Percentiles rank a stretch among this genome's conserved stretches.
phyloP scores from a whole-genome alignment of 2,113 vertebrate species.

The Steatornis caripensis region DNA sequence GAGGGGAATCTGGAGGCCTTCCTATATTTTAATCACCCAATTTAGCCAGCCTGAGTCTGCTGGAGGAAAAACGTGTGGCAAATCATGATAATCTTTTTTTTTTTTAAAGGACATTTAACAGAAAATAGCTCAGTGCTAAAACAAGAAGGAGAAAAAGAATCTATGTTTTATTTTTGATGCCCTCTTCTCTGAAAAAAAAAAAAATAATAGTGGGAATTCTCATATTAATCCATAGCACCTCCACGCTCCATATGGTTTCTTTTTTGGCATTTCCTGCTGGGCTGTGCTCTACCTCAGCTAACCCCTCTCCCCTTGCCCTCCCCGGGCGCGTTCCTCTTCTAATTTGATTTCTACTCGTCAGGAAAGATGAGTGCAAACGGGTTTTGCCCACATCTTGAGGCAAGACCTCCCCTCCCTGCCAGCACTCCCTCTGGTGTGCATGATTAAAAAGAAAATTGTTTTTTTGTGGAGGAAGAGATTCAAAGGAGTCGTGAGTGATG shows the following conservation, averaged over 20 bases:
- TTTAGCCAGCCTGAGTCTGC: conserved; percentile 53
- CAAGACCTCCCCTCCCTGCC: not conserved
- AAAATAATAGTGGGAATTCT: not conserved
- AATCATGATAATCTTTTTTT: not conserved
- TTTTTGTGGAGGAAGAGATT: not conserved
- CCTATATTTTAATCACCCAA: conserved; percentile 72
- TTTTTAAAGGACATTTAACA: not conserved
- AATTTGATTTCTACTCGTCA: conserved; percentile 67
- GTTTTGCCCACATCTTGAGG: conserved; percentile 21
- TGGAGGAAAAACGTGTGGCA: conserved; percentile 39
- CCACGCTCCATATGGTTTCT: conserved; percentile 30
- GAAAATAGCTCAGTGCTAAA: not conserved
- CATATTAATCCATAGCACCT: conserved; percentile 45
- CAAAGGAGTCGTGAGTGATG: conserved; percentile 48
- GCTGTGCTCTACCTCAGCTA: conserved; percentile 59
- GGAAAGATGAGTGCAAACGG: not conserved
- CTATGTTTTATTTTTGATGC: not conserved
- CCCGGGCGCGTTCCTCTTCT: not conserved
- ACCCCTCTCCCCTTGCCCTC: not conserved
- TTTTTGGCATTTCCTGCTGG: conserved; percentile 34
- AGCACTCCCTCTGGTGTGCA: not conserved
- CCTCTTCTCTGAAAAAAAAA: not conserved
- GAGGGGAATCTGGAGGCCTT: conserved; percentile 78
- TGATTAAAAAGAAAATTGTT: not conserved
- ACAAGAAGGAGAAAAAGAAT: not conserved